Base-by-base conservation (phyloP, 2,888 invertebrate species). In the Cantharis rufa region DNA sequence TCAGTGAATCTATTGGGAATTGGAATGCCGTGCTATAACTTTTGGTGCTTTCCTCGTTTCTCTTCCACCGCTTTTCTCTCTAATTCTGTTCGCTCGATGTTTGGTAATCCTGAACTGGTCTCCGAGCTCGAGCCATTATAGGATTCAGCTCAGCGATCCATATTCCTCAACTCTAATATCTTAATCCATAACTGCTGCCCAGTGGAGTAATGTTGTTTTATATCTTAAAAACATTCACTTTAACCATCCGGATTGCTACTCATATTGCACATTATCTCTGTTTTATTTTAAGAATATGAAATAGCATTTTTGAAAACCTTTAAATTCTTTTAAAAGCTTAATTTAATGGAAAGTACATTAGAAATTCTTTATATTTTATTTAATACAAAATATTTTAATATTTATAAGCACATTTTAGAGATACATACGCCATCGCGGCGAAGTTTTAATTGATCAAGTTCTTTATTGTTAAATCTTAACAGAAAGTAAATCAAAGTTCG, bases 121-220 rank as follows among this genome's bases (percentile, higher is more conserved):
- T 73, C 70, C 69, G 71, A 27, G 77, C 70, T 79, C 76, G 71
- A 69, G 77, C 79, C 80, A 82, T 83, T 83, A 82, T 80, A 78
- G 78, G 78, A 82, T 80, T 80, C 80, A 77, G 78, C 78, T 78
- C 80, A 77, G 78, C 82, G 81, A 82, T 83, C 82, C 79, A 82
- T 83, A 82, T 82, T 83, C 83, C 77, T 79, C 79, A 80, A 80
- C 79, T 81, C 80, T 82, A 81, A 82, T 82, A 82, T 82, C 81
- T 81, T 82, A 82, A 82, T 82, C 80, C 81, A 79, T 80, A 81
- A 79, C 71, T 70, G 78, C 72, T 71, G 77, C 27, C 78, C 76
- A 76, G 76, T 48, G 63, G 28, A 75, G 74, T 78, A 76, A 74
- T 32, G 66, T 18, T 24, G 10, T 32, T 68, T 21, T 15, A 7